These are phyloP conservation scores for Drosophila rhopaloa DNA, from an alignment of 1,140 invertebrate genomes.

Conservation along the genomic window DNA sequence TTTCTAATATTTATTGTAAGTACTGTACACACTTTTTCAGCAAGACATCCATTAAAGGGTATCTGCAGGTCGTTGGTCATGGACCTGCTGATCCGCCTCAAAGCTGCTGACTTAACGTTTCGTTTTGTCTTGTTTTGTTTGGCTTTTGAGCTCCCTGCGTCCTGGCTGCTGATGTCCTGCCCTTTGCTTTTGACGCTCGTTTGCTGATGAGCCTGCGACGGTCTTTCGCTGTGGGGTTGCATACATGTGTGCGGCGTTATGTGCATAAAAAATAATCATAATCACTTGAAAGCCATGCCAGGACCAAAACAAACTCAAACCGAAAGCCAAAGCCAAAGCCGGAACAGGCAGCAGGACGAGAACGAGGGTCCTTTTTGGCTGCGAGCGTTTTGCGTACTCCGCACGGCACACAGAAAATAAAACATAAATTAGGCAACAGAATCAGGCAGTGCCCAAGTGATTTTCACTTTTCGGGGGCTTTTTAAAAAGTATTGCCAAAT, in stretches of 20 bases:
- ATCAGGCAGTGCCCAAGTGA: slow-evolving; percentile 37
- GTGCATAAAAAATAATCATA: slow-evolving; percentile 83
- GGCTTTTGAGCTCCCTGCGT: slow-evolving; percentile 24
- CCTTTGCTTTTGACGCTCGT: slow-evolving; percentile 63
- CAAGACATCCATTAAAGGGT: background rate
- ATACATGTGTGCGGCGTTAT: slow-evolving; percentile 58
- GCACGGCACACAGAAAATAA: slow-evolving; percentile 46
- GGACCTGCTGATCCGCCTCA: slow-evolving; percentile 1
- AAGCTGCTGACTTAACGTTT: slow-evolving; percentile 43
- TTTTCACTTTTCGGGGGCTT: slow-evolving; percentile 50
- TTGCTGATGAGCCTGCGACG: slow-evolving; percentile 52
- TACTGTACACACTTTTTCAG: too few species aligned
- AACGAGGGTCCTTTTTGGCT: slow-evolving; percentile 43
- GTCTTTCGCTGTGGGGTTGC: slow-evolving; percentile 48
- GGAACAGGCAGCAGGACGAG: slow-evolving; percentile 5
- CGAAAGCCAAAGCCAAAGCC: slow-evolving; percentile 7
- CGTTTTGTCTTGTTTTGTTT: slow-evolving; percentile 30
- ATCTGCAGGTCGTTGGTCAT: background rate
- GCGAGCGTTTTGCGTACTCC: slow-evolving; percentile 68
- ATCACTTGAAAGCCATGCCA: slow-evolving; percentile 72
- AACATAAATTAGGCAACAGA: slow-evolving; percentile 16
- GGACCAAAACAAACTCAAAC: background rate
- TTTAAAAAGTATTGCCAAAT: slow-evolving; percentile 66
- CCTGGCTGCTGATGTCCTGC: slow-evolving; percentile 39
- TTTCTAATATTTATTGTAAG: too few species aligned